Evolutionary conservation across 1,140 invertebrate genomes (phyloP).

Genomic region (Anastatus disparis): DNA sequence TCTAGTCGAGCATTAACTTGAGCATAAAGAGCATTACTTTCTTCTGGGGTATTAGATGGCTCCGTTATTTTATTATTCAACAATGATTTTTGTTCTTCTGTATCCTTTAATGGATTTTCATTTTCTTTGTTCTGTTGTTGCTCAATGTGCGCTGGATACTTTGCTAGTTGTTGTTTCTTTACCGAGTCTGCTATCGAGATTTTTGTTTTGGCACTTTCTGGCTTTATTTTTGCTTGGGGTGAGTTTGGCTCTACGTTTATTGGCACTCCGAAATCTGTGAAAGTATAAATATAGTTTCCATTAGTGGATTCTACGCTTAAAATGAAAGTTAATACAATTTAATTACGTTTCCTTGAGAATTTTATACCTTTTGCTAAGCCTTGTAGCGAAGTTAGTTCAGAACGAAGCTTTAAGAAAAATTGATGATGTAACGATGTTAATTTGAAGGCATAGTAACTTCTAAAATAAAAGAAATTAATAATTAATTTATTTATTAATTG

Average conservation of each 20-base stretch:
- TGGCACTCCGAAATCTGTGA: slow-evolving; percentile 65
- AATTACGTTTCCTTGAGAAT: no score
- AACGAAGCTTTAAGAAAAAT: slow-evolving; percentile 77
- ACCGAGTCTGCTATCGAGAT: slow-evolving; percentile 55
- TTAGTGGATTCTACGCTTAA: no score
- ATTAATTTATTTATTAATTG: neutral
- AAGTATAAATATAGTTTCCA: no score
- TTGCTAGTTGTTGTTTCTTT: slow-evolving; percentile 50
- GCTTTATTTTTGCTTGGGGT: slow-evolving; percentile 51
- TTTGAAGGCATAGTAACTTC: slow-evolving; percentile 80
- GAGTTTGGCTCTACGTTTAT: slow-evolving; percentile 51
- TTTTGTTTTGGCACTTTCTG: slow-evolving; percentile 54
- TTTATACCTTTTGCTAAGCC: slow-evolving; percentile 70
- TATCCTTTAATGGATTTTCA: slow-evolving; percentile 71
- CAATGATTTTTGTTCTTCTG: slow-evolving; percentile 43
- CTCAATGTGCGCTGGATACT: slow-evolving; percentile 64
- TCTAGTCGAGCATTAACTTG: slow-evolving; percentile 62
- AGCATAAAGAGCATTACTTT: slow-evolving; percentile 56
- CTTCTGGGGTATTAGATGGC: slow-evolving; percentile 49
- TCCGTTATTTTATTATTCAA: slow-evolving; percentile 5
- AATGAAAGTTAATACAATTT: no score
- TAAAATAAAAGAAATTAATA: slow-evolving; percentile 51
- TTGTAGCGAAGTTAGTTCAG: slow-evolving; percentile 76
- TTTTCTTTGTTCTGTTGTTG: slow-evolving; percentile 77
- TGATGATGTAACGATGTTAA: slow-evolving; percentile 80